Base-by-base conservation (phyloP, 2,113 vertebrate genomes). In the Prionailurus bengalensis region DNA sequence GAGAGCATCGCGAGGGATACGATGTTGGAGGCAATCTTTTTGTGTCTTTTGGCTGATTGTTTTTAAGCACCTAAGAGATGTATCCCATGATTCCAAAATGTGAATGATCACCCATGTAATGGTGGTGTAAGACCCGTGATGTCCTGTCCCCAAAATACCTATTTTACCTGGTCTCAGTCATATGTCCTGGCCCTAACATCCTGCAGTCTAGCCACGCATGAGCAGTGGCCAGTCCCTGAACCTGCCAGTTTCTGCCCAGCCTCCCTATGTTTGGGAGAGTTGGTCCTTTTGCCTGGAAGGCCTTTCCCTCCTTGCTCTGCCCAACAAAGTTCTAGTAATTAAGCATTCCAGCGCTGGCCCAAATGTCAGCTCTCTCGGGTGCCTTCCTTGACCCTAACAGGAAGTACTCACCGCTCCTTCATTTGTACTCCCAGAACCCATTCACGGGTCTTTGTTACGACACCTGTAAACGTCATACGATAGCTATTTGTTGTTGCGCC, bases 401-500 rank as follows among this genome's bases (percentile, higher is more conserved):
- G 70, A 96, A 94, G 84, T 61, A 81, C 39, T 89, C 91, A 51
- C 11, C 61, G 74, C 70, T 90, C 83, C 71, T 89, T 45, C 82
- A 25, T 74, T 73, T 74, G 92, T 65, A 65, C 51, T 65, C 68
- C 82, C 78, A 89, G 86, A 86, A 83, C 73, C 74, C 83, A 65
- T 93, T 82, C 85, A 29, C 17, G 15, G 7, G 31, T 23, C 71
- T 93, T 31, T 53, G 14, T 95, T 58, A 39, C 0, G 0, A 76
- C 70, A 45, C 80, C 79, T 92, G 51, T 27, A 76, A 97, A 93
- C 58, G 71, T 12, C 86, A 29, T 39, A 86, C 36, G 89, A 94
- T 29, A 89, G 53, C 53, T 93, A 5, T 87, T 96, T 96, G 89
- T 92, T 89, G 87, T 74, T 81, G 48, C 16, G 21, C 73, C 86